phyloP scores from a whole-genome alignment of 2,113 vertebrate species.

The Scomber scombrus region DNA sequence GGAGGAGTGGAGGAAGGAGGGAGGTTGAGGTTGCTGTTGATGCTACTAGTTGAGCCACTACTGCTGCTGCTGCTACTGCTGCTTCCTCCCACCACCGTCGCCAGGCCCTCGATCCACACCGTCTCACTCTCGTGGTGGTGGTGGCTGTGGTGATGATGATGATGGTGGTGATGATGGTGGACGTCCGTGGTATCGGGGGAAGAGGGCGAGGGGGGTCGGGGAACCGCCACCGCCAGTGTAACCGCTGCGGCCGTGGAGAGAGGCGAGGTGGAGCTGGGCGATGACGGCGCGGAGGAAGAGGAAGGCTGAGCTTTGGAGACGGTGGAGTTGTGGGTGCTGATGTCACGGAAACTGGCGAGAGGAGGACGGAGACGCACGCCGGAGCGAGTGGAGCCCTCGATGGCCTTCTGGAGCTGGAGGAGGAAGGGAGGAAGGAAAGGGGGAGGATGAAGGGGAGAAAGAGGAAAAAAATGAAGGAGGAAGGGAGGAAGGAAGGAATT shows the following conservation, averaged over 20 bases:
- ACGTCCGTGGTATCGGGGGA: neutral
- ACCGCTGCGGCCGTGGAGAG: slow-evolving; percentile 11
- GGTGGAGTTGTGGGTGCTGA: slow-evolving; percentile 75
- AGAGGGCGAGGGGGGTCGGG: neutral
- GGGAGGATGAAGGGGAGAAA: no score
- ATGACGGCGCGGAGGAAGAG: slow-evolving; percentile 36
- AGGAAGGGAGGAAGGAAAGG: neutral
- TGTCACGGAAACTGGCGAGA: slow-evolving; percentile 92
- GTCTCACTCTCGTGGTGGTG: slow-evolving; percentile 49
- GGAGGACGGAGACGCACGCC: slow-evolving; percentile 93
- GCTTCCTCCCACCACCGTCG: slow-evolving; percentile 45
- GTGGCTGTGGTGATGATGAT: neutral
- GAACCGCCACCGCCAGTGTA: no score
- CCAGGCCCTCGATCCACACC: slow-evolving; percentile 73
- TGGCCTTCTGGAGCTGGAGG: slow-evolving; percentile 93
- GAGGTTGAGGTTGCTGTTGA: slow-evolving; percentile 55
- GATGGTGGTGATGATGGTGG: neutral
- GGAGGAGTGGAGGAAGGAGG: slow-evolving; percentile 60
- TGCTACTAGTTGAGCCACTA: slow-evolving; percentile 25
- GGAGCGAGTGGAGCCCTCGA: slow-evolving; percentile 92
- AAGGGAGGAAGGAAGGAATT: no score
- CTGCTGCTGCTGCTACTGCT: slow-evolving; percentile 38
- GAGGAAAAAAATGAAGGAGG: no score
- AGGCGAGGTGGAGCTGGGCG: neutral
- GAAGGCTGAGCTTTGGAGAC: slow-evolving; percentile 58